Percentiles rank a stretch among this genome's conserved stretches.
Conservation (phyloP, 2,797 vertebrate species). For the Gallinago nigripennis region DNA sequence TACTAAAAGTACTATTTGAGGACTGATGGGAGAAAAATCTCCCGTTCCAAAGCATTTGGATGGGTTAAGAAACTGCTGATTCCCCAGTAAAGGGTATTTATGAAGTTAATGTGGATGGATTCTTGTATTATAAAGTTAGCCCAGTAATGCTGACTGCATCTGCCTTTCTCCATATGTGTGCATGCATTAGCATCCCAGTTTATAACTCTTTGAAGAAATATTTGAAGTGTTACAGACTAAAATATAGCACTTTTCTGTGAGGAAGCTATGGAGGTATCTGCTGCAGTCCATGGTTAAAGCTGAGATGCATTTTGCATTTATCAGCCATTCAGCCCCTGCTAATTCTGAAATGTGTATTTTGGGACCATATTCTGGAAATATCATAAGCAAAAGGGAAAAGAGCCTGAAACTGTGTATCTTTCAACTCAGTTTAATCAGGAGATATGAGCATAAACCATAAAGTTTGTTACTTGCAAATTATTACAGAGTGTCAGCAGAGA, state of each 20-base stretch:
- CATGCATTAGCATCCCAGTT: not conserved
- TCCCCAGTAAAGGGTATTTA: not conserved
- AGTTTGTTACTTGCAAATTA: not conserved
- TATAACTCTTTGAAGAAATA: not conserved
- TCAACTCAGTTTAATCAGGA: not conserved
- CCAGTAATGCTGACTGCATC: not conserved
- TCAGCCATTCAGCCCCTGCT: not conserved
- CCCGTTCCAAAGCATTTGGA: not conserved
- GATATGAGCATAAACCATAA: not conserved
- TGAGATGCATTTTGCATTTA: not conserved
- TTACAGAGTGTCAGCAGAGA: not conserved
- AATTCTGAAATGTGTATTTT: not conserved
- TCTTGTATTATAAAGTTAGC: not conserved
- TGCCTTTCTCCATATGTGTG: not conserved
- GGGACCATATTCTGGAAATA: not conserved
- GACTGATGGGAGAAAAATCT: not conserved
- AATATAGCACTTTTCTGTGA: not conserved
- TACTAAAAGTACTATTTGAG: not conserved
- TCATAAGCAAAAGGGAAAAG: not conserved
- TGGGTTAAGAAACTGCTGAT: not conserved
- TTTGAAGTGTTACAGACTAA: not conserved
- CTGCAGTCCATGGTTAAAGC: not conserved
- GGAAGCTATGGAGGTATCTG: not conserved
- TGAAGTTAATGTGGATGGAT: not conserved
- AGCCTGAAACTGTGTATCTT: not conserved